Evolutionary conservation across 2,888 invertebrate species (phyloP).

Genomic region (Hypomecis punctinalis): DNA sequence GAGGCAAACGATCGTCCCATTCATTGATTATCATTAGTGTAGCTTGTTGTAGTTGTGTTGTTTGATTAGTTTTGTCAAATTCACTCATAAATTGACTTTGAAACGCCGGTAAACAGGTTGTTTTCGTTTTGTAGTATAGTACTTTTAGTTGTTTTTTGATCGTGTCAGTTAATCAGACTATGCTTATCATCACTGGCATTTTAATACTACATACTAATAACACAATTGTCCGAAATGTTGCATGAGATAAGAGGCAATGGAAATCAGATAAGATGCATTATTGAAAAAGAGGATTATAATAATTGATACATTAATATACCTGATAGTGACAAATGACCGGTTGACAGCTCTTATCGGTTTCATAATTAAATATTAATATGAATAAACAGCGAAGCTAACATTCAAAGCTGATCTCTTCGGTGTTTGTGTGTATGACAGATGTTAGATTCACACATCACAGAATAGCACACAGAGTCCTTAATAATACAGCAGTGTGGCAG

Average conservation of each 20-base stretch:
- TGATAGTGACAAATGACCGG: conserved; percentile 22
- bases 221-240: conserved; percentile 10
- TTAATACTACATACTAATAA: background rate
- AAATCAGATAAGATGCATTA: conserved; percentile 22
- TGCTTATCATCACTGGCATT: background rate
- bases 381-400: conserved; percentile 13
- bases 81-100: too few relatives aligned
- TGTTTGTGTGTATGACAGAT: conserved; percentile 26
- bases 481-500: conserved; percentile 37
- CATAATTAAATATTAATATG: conserved; percentile 8
- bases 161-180: too few relatives aligned
- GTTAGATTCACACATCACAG: conserved; percentile 40
- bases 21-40: too few relatives aligned
- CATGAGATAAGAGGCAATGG: conserved; percentile 13
- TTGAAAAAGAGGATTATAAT: conserved; percentile 28
- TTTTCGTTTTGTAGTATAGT: too few relatives aligned
- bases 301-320: conserved; percentile 36
- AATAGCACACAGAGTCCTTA: conserved; percentile 28
- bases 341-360: conserved; percentile 20
- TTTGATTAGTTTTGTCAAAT: too few relatives aligned
- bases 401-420: conserved; percentile 34
- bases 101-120: too few relatives aligned
- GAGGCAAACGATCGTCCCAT: too few relatives aligned
- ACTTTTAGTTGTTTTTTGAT: background rate
- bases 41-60: too few relatives aligned